Evolutionary conservation across 2,113 vertebrate genomes (phyloP).

Genomic region (Odobenus rosmarus): DNA sequence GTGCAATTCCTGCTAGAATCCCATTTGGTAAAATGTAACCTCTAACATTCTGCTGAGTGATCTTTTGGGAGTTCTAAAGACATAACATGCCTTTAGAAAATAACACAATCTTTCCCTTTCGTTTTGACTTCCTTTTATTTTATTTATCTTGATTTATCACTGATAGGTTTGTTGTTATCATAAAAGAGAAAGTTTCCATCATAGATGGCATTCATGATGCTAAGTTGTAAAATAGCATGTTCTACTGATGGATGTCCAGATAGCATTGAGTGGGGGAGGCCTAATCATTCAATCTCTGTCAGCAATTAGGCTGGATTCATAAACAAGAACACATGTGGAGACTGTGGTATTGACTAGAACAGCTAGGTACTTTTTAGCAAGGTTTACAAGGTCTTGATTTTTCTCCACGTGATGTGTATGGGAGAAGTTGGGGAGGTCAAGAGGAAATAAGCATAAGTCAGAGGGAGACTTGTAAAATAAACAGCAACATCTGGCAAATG

Average conservation of each 20-base stretch:
- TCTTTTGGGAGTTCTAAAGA: slow-evolving; percentile 30
- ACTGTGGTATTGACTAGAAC: slow-evolving; percentile 52
- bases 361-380: slow-evolving; percentile 42
- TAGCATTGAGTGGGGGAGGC: not conserved
- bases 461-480: slow-evolving; percentile 85
- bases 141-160: slow-evolving; percentile 44
- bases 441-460: slow-evolving; percentile 89
- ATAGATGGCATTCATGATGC: not conserved
- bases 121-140: slow-evolving; percentile 44
- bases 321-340: slow-evolving; percentile 56
- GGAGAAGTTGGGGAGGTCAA: slow-evolving; percentile 87
- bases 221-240: not conserved
- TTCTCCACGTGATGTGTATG: slow-evolving; percentile 79
- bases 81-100: not conserved
- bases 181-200: slow-evolving; percentile 47
- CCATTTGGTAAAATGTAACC: not conserved
- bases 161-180: slow-evolving; percentile 10
- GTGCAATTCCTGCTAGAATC: not conserved
- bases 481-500: slow-evolving; percentile 88
- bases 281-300: slow-evolving; percentile 41
- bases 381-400: slow-evolving; percentile 74
- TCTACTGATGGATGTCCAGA: slow-evolving; percentile 31
- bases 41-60: not conserved
- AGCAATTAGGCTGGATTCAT: slow-evolving; percentile 38
- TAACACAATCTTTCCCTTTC: not conserved